A percentile compares a stretch with the other conserved stretches of the same genome.
Conservation (phyloP, 2,797 vertebrate species). For the Cynopterus sphinx region DNA sequence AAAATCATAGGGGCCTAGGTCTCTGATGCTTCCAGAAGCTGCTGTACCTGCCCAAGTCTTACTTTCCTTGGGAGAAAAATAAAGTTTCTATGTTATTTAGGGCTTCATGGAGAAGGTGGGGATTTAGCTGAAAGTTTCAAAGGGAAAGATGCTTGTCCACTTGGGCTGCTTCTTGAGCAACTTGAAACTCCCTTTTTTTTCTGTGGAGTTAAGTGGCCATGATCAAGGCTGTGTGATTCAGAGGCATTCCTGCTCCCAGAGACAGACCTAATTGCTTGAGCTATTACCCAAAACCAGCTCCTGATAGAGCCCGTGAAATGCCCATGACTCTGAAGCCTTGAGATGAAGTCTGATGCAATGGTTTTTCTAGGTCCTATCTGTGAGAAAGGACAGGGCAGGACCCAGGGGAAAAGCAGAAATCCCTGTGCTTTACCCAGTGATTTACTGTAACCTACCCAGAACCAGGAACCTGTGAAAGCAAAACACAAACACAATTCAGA, state of each 20-base stretch:
- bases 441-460: constrained; percentile 41
- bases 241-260: neutral
- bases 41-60: neutral
- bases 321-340: neutral
- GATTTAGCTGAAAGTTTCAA: neutral
- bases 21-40: neutral
- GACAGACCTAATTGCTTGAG: neutral
- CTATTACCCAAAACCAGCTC: neutral
- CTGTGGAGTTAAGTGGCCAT: neutral
- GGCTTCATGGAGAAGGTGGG: neutral
- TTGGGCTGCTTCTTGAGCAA: neutral
- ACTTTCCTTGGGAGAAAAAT: neutral
- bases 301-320: neutral
- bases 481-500: constrained; percentile 53
- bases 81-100: neutral
- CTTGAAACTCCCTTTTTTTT: neutral
- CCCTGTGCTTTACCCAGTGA: neutral
- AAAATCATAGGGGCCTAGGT: neutral
- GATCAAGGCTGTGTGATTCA: neutral
- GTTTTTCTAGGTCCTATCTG: constrained; percentile 32
- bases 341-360: neutral
- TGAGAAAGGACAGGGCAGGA: constrained; percentile 37
- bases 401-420: constrained; percentile 53
- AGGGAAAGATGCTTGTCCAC: neutral
- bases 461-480: neutral